A percentile compares a stretch with the other conserved stretches of the same genome.
These are phyloP conservation scores for Chitala chitala DNA, from an alignment of 2,113 vertebrate genomes.

Conservation along the genomic window DNA sequence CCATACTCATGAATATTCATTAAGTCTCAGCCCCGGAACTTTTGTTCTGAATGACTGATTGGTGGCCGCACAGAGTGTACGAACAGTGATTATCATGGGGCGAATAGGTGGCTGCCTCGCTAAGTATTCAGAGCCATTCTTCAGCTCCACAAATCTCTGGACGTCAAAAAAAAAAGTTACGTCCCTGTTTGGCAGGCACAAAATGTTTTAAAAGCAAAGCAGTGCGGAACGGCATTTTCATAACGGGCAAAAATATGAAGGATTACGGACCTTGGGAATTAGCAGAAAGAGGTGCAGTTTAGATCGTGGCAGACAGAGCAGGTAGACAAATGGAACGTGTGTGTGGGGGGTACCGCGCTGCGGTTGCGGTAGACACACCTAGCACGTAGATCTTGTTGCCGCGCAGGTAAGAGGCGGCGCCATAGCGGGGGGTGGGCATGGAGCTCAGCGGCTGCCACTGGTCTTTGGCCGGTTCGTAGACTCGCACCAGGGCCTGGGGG, in stretches of 20 bases:
- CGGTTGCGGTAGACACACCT: constrained; percentile 52
- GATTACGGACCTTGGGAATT: not conserved
- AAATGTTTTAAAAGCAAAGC: not conserved
- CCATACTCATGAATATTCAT: constrained; percentile 8
- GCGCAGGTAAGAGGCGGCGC: constrained; percentile 78
- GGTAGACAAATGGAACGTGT: not conserved
- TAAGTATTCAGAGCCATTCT: constrained; percentile 13
- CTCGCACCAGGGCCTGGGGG: constrained; percentile 82
- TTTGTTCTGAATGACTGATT: not conserved
- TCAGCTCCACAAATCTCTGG: not conserved
- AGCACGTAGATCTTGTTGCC: constrained; percentile 87
- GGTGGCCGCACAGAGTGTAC: not conserved
- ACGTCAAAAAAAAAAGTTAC: not conserved
- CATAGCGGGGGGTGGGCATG: constrained; percentile 94
- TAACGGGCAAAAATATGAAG: too few relatives aligned
- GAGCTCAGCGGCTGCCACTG: constrained; percentile 81
- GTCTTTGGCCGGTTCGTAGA: constrained; percentile 81
- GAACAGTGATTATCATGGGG: not conserved
- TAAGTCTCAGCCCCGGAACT: not conserved
- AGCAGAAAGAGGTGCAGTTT: not conserved
- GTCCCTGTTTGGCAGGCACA: not conserved
- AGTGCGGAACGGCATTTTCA: not conserved
- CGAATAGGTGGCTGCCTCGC: not conserved
- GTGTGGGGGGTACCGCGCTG: not conserved
- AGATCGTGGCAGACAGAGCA: not conserved